Conservation (phyloP, 2,888 invertebrate genomes). For the Cactoblastis cactorum region DNA sequence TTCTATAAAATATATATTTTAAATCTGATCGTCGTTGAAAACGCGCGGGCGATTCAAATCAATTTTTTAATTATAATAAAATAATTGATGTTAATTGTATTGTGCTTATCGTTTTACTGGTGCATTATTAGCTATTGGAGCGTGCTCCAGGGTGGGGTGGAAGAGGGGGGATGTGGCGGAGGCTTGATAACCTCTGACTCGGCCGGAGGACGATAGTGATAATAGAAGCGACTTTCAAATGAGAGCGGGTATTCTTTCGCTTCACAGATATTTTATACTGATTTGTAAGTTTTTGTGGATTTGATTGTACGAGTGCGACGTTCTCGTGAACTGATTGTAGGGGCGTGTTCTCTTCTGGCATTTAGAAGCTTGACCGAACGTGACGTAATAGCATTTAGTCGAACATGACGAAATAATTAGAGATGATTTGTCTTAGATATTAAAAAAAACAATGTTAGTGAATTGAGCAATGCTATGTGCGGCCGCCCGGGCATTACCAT, state of each 20-base stretch:
- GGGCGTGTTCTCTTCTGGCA: background rate
- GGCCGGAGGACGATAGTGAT: slow-evolving; percentile 62
- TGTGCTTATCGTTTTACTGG: slow-evolving; percentile 58
- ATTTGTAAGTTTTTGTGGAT: slow-evolving; percentile 11
- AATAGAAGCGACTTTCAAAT: slow-evolving; percentile 62
- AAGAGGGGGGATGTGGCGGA: slow-evolving; percentile 45
- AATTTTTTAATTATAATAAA: slow-evolving; percentile 27
- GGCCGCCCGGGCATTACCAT: too few species aligned
- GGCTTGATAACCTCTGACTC: slow-evolving; percentile 65
- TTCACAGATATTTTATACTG: slow-evolving; percentile 29
- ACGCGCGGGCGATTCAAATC: slow-evolving; percentile 3
- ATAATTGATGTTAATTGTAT: slow-evolving; percentile 47
- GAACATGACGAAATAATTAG: too few species aligned
- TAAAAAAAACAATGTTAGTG: too few species aligned
- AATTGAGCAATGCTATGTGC: too few species aligned
- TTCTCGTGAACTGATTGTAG: background rate
- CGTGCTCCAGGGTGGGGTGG: slow-evolving; percentile 40
- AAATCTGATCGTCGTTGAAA: slow-evolving; percentile 13
- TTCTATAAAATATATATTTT: background rate
- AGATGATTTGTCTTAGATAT: too few species aligned
- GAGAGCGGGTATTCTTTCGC: slow-evolving; percentile 61
- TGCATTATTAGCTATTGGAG: slow-evolving; percentile 51
- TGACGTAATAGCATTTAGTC: too few species aligned
- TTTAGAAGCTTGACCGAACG: background rate
- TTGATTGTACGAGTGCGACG: background rate